Evolutionary conservation across 30 jellyfish, hydroid and myxozoan species (phyloP).

Genomic region (Cassiopea xamachana): DNA sequence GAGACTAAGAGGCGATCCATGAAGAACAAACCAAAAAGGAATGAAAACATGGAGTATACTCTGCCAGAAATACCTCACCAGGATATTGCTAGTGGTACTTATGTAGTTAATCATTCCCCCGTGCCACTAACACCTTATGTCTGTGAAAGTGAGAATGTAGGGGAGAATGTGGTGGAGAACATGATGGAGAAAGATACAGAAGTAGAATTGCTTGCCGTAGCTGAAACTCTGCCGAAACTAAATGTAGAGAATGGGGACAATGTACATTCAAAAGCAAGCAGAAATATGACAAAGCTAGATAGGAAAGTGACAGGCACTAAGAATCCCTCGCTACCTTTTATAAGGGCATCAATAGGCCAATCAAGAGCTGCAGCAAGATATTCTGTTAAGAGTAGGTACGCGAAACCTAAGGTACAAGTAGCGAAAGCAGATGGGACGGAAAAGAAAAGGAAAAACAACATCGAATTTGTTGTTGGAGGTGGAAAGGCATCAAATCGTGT

Average conservation of each 20-base stretch:
- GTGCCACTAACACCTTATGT: background rate
- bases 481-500: background rate
- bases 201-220: background rate
- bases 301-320: background rate
- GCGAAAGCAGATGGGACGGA: background rate
- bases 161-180: too few species aligned
- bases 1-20: background rate
- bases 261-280: background rate
- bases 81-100: background rate
- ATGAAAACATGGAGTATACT: background rate
- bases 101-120: background rate
- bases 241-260: background rate
- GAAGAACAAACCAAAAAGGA: background rate
- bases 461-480: constrained; percentile 22
- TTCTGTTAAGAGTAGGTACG: constrained; percentile 40
- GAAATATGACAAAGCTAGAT: background rate
- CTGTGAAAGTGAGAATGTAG: background rate
- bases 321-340: constrained; percentile 5
- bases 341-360: background rate
- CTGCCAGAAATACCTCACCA: background rate
- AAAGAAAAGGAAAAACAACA: background rate
- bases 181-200: background rate
- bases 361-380: constrained; percentile 45
- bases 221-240: background rate
- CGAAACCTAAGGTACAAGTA: background rate